Percentiles rank a stretch among this genome's conserved stretches.
These are phyloP conservation scores for Drosophila burlai DNA, from an alignment of 1,140 invertebrate species.

Conservation along the genomic window DNA sequence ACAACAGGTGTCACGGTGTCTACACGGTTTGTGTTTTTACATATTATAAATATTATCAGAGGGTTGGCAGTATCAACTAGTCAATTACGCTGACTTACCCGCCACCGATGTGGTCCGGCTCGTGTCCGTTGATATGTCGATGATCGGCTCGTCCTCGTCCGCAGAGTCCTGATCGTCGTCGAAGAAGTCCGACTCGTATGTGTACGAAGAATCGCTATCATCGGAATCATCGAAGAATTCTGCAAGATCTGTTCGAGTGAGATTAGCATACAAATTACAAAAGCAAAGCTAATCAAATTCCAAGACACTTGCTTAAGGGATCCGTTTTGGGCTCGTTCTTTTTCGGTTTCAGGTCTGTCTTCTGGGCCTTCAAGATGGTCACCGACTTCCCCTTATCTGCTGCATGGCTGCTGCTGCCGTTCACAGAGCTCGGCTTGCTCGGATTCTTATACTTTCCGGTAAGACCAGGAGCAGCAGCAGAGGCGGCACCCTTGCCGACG, in stretches of 20 bases:
- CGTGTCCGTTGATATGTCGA: slow-evolving; percentile 71
- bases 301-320: slow-evolving; percentile 53
- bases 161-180: slow-evolving; percentile 53
- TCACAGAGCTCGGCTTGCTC: slow-evolving; percentile 12
- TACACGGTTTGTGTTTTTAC: slow-evolving; percentile 76
- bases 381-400: slow-evolving; percentile 48
- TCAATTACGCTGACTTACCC: slow-evolving; percentile 65
- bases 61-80: slow-evolving; percentile 81
- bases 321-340: slow-evolving; percentile 65
- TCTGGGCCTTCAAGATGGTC: slow-evolving; percentile 62
- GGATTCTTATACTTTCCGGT: not conserved
- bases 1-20: slow-evolving; percentile 80
- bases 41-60: slow-evolving; percentile 81
- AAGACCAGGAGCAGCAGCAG: not conserved
- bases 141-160: slow-evolving; percentile 61
- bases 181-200: slow-evolving; percentile 63
- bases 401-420: slow-evolving; percentile 33
- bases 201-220: slow-evolving; percentile 63
- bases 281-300: not conserved
- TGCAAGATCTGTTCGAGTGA: slow-evolving; percentile 28
- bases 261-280: not conserved
- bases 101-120: slow-evolving; percentile 57
- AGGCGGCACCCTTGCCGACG: slow-evolving; percentile 1
- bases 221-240: slow-evolving; percentile 43
- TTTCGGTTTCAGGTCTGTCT: slow-evolving; percentile 34